phyloP scores from a whole-genome alignment of 2,113 vertebrate species.

The Pica pica region DNA sequence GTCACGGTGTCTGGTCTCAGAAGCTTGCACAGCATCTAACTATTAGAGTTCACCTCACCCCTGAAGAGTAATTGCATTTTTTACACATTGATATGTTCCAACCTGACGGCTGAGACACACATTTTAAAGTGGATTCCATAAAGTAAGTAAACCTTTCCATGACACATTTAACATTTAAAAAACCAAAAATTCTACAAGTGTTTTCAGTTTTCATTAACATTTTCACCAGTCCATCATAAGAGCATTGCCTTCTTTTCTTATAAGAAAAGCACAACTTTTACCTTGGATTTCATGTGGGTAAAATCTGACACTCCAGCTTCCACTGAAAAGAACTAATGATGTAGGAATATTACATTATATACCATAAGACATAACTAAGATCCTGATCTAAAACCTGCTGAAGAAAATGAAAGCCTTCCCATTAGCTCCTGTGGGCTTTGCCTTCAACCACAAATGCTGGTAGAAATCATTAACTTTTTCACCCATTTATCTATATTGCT shows the following conservation, averaged over 20 bases:
- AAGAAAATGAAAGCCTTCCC: not conserved
- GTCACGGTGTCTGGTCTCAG: slow-evolving; percentile 68
- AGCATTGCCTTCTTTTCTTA: not conserved
- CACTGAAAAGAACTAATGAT: not conserved
- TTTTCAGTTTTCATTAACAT: not conserved
- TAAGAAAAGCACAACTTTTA: not conserved
- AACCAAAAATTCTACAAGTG: not conserved
- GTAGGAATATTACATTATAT: not conserved
- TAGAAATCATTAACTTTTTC: not conserved
- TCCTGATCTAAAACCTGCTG: not conserved
- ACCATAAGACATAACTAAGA: not conserved
- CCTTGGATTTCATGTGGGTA: not conserved
- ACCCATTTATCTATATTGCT: not conserved
- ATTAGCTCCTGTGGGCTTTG: not conserved
- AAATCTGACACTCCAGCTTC: not conserved
- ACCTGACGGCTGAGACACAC: slow-evolving; percentile 29
- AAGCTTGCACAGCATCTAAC: slow-evolving; percentile 64
- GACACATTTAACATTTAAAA: slow-evolving; percentile 24
- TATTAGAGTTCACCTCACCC: slow-evolving; percentile 56
- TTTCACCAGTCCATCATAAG: not conserved
- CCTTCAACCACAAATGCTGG: not conserved
- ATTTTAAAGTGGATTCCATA: slow-evolving; percentile 47
- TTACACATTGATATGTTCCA: slow-evolving; percentile 62
- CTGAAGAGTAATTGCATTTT: slow-evolving; percentile 70
- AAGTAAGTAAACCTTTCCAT: slow-evolving; percentile 24